Conservation (phyloP, 2,797 vertebrate species). For the Falco peregrinus region DNA sequence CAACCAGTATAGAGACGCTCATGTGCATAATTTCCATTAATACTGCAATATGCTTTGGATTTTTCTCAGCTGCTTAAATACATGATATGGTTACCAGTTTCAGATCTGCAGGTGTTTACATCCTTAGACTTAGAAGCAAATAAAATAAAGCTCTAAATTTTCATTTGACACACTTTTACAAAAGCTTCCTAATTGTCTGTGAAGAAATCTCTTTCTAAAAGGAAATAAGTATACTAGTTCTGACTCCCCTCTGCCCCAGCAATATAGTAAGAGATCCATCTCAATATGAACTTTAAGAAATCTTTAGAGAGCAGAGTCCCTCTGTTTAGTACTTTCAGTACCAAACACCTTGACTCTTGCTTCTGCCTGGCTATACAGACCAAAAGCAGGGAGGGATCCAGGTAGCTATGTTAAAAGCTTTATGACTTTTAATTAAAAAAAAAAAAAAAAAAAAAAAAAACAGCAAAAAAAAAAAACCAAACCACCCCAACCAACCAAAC, state of each 20-base stretch:
- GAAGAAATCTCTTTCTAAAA: conserved; percentile 25
- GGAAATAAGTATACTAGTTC: background rate
- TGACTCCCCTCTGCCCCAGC: background rate
- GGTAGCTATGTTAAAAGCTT: background rate
- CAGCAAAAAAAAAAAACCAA: too few species aligned
- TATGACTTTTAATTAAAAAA: background rate
- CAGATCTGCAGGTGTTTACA: background rate
- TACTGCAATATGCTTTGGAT: background rate
- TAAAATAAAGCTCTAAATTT: conserved; percentile 20
- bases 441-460: too few species aligned
- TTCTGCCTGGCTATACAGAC: background rate
- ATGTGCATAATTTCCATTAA: background rate
- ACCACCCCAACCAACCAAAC: too few species aligned
- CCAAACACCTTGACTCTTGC: background rate
- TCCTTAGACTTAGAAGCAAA: conserved; percentile 5
- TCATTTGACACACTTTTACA: background rate
- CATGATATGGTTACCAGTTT: background rate
- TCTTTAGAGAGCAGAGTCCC: conserved; percentile 31
- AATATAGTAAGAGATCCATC: background rate
- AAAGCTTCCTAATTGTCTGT: conserved; percentile 7
- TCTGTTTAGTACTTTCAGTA: conserved; percentile 31
- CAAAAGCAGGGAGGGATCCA: background rate
- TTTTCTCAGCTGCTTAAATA: background rate
- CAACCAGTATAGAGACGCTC: background rate
- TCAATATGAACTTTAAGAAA: conserved; percentile 41